Evolutionary conservation across 2,113 vertebrate genomes (phyloP), one percentile per base, ranked within the genome.

Genomic region (Leptosomus discolor): DNA sequence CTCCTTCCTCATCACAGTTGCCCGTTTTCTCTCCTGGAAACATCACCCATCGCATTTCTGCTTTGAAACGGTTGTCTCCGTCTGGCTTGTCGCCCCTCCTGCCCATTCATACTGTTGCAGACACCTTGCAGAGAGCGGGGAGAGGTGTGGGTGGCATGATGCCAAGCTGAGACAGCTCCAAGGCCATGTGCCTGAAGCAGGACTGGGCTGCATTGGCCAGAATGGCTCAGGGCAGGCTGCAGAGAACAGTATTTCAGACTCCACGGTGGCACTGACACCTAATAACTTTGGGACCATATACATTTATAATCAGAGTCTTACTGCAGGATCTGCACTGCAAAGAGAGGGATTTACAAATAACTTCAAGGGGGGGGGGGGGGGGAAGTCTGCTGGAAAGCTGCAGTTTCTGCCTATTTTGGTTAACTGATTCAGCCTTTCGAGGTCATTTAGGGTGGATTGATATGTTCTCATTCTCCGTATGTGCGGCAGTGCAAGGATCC

Each of bases 371-470:
- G 43, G 45, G 58, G 9, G 58, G 22, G 23, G 20, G 46, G 39
- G 46, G 6, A 17, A 65, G 46, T 87, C 85, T 85, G 19, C 63
- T 80, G 83, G 77, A 57, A 76, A 39, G 18, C 63, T 77, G 77
- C 76, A 90, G 36, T 58, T 95, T 88, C 68, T 96, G 58, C 61
- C 65, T 94, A 8, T 85, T 95, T 92, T 85, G 50, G 73, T 95
- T 86, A 82, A 96, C 86, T 95, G 95, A 89, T 85, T 94, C 81
- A 95, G 82, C 51, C 34, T 86, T 68, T 79, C 19, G 32, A 77
- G 93, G 95, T 96, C 88, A 93, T 88, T 91, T 74, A 34, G 78
- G 93, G 87, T 88, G 69, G 83, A 92, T 91, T 93, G 94, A 84
- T 91, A 85, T 85, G 97, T 96, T 96, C 82, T 87, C 60, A 8